Conservation (phyloP, 2,113 vertebrate genomes). For the Phaethon lepturus region DNA sequence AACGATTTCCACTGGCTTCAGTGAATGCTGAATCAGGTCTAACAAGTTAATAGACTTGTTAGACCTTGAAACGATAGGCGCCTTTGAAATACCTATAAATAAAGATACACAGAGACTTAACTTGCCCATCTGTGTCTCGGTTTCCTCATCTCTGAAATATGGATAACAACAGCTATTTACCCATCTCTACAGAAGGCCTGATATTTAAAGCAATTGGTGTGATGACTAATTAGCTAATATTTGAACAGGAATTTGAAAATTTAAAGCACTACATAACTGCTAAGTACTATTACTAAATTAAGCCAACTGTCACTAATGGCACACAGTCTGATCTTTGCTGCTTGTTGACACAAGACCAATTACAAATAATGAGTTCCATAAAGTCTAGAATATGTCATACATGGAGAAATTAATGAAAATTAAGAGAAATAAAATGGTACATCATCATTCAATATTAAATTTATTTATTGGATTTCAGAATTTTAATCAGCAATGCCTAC, state of each 20-base stretch:
- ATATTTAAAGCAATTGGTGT: conserved; percentile 48
- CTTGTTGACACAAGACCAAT: conserved; percentile 57
- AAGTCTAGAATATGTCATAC: conserved; percentile 25
- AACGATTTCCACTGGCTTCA: not conserved
- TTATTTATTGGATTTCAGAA: conserved; percentile 26
- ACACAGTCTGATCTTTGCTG: not conserved
- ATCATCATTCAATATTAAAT: conserved; percentile 40
- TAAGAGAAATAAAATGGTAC: not conserved
- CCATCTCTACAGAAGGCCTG: conserved; percentile 1
- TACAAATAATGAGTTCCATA: conserved; percentile 54
- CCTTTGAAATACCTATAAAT: conserved; percentile 14
- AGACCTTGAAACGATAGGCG: not conserved
- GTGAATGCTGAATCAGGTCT: not conserved
- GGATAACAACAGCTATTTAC: conserved; percentile 38
- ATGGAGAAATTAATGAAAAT: conserved; percentile 43
- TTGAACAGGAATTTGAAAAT: conserved; percentile 50
- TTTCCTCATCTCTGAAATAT: conserved; percentile 14
- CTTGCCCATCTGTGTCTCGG: not conserved
- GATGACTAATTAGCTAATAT: conserved; percentile 64
- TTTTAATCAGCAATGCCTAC: conserved; percentile 37
- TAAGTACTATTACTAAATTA: conserved; percentile 59
- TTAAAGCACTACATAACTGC: conserved; percentile 29
- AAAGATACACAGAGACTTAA: not conserved
- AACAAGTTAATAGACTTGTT: not conserved
- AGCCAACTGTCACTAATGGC: conserved; percentile 45